These are phyloP conservation scores for Scopus umbretta DNA, from an alignment of 2,113 vertebrate genomes.

Conservation along the genomic window DNA sequence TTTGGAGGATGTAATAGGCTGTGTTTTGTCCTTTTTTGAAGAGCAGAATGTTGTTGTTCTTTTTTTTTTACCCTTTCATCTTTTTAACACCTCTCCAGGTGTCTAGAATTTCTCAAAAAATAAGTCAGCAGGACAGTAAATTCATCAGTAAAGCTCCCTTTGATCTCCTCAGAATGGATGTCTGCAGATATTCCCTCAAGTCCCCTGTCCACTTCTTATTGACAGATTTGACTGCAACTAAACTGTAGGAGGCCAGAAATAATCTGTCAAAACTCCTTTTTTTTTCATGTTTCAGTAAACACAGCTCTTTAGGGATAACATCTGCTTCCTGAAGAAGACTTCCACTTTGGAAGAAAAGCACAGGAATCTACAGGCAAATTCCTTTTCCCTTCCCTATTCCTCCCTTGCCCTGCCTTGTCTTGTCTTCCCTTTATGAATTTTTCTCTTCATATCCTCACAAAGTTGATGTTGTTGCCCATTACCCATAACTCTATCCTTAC, in stretches of 20 bases:
- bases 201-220: conserved; percentile 27
- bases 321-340: conserved; percentile 30
- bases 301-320: conserved; percentile 14
- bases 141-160: conserved; percentile 24
- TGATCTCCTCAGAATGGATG: conserved; percentile 24
- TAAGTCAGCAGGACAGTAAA: conserved; percentile 33
- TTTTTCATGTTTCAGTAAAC: conserved; percentile 17
- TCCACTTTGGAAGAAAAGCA: background rate
- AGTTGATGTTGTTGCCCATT: background rate
- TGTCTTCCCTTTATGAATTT: background rate
- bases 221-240: conserved; percentile 45
- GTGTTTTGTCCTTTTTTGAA: background rate
- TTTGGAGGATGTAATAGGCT: background rate
- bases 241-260: conserved; percentile 21
- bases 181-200: conserved; percentile 33
- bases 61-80: background rate
- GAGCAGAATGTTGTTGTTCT: background rate
- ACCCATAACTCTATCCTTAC: background rate
- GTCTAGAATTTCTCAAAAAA: conserved; percentile 25
- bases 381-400: background rate
- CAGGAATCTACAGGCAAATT: background rate
- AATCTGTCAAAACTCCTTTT: conserved; percentile 6
- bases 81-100: conserved; percentile 25
- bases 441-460: background rate
- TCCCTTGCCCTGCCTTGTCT: background rate